phyloP scores from a whole-genome alignment of 2,888 invertebrate species.

The Therioaphis trifolii region DNA sequence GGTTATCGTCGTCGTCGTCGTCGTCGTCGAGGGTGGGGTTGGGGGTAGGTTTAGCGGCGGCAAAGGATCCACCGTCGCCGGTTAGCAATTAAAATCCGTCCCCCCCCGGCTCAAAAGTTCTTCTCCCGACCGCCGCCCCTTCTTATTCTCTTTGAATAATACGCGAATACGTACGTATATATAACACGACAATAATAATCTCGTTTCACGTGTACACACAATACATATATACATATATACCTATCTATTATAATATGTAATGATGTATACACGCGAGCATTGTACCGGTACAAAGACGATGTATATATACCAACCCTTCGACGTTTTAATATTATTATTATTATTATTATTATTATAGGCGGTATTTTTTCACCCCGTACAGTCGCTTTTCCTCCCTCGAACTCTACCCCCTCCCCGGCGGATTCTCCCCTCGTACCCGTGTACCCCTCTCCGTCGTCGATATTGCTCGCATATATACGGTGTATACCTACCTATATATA shows the following conservation, averaged over 20 bases:
- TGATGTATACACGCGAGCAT: background rate
- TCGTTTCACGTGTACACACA: too few relatives aligned
- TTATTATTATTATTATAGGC: background rate
- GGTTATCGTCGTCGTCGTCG: conserved; percentile 41
- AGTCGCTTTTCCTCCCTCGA: background rate
- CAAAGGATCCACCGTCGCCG: background rate
- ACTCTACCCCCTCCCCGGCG: background rate
- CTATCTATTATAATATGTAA: background rate
- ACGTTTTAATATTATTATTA: conserved; percentile 30
- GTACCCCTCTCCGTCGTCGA: too few relatives aligned
- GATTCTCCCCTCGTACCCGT: too few relatives aligned
- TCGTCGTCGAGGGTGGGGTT: too few relatives aligned
- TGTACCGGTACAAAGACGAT: conserved; percentile 17
- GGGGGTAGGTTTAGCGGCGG: too few relatives aligned
- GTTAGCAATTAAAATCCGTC: conserved; percentile 57
- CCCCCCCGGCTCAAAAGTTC: background rate
- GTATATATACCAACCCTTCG: too few relatives aligned
- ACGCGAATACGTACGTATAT: too few relatives aligned
- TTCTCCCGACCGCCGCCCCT: too few relatives aligned
- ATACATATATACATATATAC: background rate
- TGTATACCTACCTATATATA: too few relatives aligned
- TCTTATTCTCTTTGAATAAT: too few relatives aligned
- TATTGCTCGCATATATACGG: too few relatives aligned
- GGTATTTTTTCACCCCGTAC: background rate
- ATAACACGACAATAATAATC: too few relatives aligned